A percentile compares a stretch with the other conserved stretches of the same genome.
These are phyloP conservation scores for Melieria picta DNA, from an alignment of 2,888 invertebrate species.

Conservation along the genomic window DNA sequence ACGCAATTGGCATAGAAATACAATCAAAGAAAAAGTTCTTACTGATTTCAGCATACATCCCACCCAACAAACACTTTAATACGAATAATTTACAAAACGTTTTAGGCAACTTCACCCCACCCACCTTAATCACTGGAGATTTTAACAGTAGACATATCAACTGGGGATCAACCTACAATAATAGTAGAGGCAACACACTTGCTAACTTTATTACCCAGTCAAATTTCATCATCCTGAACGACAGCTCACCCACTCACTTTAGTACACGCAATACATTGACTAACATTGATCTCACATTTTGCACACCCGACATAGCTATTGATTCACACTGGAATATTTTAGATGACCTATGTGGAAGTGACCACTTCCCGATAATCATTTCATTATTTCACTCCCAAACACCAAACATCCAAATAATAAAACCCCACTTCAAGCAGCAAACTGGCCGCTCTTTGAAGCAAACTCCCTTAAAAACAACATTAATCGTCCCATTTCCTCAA, in stretches of 20 bases:
- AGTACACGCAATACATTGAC: slow-evolving; percentile 39
- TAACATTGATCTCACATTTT: slow-evolving; percentile 40
- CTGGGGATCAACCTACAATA: slow-evolving; percentile 29
- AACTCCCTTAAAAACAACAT: too few relatives aligned
- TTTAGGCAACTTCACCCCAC: background rate
- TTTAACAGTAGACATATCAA: slow-evolving; percentile 25
- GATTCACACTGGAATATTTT: slow-evolving; percentile 28
- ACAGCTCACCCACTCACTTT: slow-evolving; percentile 39
- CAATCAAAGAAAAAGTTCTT: slow-evolving; percentile 20
- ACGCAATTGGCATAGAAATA: slow-evolving; percentile 19
- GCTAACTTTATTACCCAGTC: slow-evolving; percentile 28
- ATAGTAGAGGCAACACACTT: slow-evolving; percentile 23
- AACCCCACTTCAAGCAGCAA: background rate
- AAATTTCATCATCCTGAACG: slow-evolving; percentile 28
- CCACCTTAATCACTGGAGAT: slow-evolving; percentile 16
- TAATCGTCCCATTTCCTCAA: too few relatives aligned
- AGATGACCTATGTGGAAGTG: slow-evolving; percentile 16
- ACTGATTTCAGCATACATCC: slow-evolving; percentile 25
- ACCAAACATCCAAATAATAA: background rate
- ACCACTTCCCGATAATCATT: background rate
- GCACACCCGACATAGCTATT: slow-evolving; percentile 22
- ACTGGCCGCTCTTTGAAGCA: too few relatives aligned
- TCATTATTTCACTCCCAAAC: background rate
- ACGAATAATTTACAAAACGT: background rate
- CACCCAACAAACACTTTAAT: slow-evolving; percentile 16